Base-by-base conservation (phyloP, 2,797 vertebrate species). In the Lepilemur ruficaudatus region DNA sequence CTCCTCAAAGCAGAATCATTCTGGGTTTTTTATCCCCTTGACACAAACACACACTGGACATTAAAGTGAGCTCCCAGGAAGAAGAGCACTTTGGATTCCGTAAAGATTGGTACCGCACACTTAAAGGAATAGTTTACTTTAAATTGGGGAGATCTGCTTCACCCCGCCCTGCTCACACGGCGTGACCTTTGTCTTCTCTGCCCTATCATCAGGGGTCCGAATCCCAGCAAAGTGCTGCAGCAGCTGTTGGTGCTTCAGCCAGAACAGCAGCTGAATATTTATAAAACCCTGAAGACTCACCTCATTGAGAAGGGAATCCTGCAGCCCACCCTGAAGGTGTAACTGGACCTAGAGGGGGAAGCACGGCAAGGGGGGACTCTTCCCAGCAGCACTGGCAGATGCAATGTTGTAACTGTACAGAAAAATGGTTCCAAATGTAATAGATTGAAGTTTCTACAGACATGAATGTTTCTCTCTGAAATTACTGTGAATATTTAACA, bases 151-250 rank as follows among this genome's bases (percentile, higher is more conserved):
- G 8, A 15, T 14, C 0, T 6, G 32, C 57, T 86, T 76, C 48
- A 12, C 11, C 72, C 55, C 4, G 1, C 14, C 48, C 30, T 30
- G 2, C 35, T 63, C 18, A 80, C 23, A 23, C 38, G 28, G 28
- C 1, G 0, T 46, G 38, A 89, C 38, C 67, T 0, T 11, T 76
- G 57, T 70, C 89, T 85, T 96, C 94, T 97, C 89, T 96, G 41
- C 75, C 91, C 96, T 43, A 15, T 97, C 96, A 20, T 3, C 97
- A 99, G 99, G 96, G 99, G 99, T 3, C 99, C 99, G 3, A 99
- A 99, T 98, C 99, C 99, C 91, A 99, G 99, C 98, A 99, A 99
- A 96, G 98, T 99, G 83, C 98, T 99, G 59, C 99, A 99, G 98
- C 99, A 99, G 98, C 98, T 99, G 94, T 92, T 99, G 98, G 98